A percentile compares a stretch with the other conserved stretches of the same genome.
These are phyloP conservation scores for Sebastes minor DNA, from an alignment of 2,797 vertebrate species.

Conservation along the genomic window DNA sequence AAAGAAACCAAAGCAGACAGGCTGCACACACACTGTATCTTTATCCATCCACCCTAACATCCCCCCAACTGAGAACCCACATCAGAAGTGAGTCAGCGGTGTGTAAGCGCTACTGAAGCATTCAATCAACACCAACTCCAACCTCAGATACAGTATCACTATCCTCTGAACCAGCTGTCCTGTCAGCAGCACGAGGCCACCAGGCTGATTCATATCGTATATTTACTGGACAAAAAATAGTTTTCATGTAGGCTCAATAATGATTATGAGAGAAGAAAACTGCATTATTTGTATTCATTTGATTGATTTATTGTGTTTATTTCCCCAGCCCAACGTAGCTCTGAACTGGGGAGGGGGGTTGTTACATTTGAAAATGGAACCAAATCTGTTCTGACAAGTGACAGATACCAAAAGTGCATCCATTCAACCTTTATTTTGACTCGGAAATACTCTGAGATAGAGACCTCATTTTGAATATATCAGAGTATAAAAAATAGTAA, in stretches of 20 bases:
- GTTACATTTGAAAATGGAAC: background rate
- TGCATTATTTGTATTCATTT: background rate
- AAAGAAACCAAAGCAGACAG: background rate
- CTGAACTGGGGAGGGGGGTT: background rate
- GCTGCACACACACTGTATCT: background rate
- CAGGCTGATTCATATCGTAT: background rate
- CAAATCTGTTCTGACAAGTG: background rate
- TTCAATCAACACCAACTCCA: background rate
- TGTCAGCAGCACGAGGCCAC: background rate
- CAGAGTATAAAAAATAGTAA: background rate
- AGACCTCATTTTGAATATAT: background rate
- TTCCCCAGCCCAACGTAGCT: no score
- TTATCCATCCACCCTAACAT: background rate
- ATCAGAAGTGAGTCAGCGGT: background rate
- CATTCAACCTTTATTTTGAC: no score
- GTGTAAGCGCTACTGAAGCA: background rate
- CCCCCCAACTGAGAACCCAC: background rate
- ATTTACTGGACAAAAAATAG: background rate
- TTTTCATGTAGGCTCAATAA: background rate
- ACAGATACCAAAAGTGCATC: background rate
- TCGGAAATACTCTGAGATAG: background rate
- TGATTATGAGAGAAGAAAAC: background rate
- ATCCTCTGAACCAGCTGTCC: no score
- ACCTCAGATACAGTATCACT: background rate
- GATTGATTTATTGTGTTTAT: background rate